Base-by-base conservation (phyloP, 2,113 vertebrate genomes). In the Brienomyrus longianalis region DNA sequence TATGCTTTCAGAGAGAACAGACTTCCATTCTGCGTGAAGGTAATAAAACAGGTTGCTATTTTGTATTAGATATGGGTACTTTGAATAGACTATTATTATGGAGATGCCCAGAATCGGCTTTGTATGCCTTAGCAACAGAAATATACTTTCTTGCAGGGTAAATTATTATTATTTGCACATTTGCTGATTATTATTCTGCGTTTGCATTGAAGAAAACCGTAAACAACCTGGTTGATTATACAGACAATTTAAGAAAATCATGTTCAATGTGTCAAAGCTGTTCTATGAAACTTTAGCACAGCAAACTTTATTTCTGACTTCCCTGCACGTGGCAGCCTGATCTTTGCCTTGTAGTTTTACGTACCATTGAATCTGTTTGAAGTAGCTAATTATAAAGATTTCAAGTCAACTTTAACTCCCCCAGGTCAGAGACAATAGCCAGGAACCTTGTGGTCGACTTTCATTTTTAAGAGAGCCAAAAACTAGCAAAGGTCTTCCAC, bases 1-100 rank as follows among this genome's bases (percentile, higher is more conserved):
- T 99, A 97, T 92, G 97, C 98, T 93, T 99, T 99, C 96, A 99
- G 98, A 95, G 98, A 99, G 96, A 99, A 99, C 93, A 97, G 98
- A 94, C 95, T 99, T 93, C 98, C 98, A 52, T 98, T 99, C 95
- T 98, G 97, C 93, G 98, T 99, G 91, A 99, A 99, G 98, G 98
- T 99, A 97, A 94, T 91, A 21, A 10, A 86, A 27, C n/a, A 48
- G 31, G 3, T 74, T n/a, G 23, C 56, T 59, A 23, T 51, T 39
- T 77, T 51, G 27, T 70, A 43, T 19, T 19, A 0, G 43, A 21
- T 45, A 45, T 48, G 21, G 17, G 54, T 10, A 13, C 88, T 74
- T 51, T 83, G 6, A 84, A 84, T 45, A n/a, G 31, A 8, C 43
- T n/a, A 52, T n/a, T 83, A 31, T 35, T 52, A 52, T 54, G 23